Evolutionary conservation across 1,140 invertebrate species (phyloP), one percentile per base, ranked within the genome.

Genomic region (Ruditapes philippinarum): DNA sequence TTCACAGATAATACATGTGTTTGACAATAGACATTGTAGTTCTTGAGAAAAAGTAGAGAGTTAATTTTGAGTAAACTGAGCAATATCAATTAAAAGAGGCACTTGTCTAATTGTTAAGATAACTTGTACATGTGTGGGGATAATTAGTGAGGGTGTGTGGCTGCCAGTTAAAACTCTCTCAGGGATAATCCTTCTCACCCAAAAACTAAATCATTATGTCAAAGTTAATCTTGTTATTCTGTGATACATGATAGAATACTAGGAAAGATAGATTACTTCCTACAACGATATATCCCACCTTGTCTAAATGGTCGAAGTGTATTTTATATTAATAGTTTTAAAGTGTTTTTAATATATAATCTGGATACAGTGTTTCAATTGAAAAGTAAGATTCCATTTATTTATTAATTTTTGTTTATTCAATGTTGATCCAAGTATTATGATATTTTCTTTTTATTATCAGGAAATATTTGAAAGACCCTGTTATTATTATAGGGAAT

Each of bases 31-130:
- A 25, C n/a, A 14, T 4, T n/a, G 36, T 7, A 19, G n/a, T 25
- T 57, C 54, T 12, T 70, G 17, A 38, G 65, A 70, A 33, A 70
- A 70, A 70, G 3, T 28, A 70, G 36, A 38, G 65, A 70, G 65
- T 70, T 42, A 78, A 78, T 45, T 49, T 54, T 78, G 42, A 78
- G 40, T 45, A 28, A 78, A 49, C n/a, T 33, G 42, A 78, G 42
- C 7, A 78, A 78, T 73, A 40, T 19, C 73, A 78, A 49, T 78
- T 78, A 70, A 73, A 54, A 45, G 28, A 49, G 73, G 73, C 73
- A 78, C 73, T 78, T 78, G 73, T 28, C 73, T 78, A 78, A 78
- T 78, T 78, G 9, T 38, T 54, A 33, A 78, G 65, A 70, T 70
- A 70, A 33, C 38, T 70, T 70, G 49, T 78, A 78, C 73, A 78